Conservation (phyloP, 2,888 invertebrate species). For the Aproaerema taeniolella region DNA sequence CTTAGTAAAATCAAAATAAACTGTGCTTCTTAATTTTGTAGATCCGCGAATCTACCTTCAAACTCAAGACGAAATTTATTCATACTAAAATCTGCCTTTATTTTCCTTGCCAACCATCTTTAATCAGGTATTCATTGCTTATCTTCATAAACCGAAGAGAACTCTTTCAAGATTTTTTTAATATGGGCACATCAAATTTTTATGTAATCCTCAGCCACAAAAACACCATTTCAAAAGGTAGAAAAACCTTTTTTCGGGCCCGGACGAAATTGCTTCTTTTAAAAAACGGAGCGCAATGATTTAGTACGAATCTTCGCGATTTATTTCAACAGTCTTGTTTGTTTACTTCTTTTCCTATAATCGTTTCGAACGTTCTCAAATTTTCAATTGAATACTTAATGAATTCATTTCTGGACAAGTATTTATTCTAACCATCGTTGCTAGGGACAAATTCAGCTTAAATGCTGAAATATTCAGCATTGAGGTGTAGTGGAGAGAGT, state of each 20-base stretch:
- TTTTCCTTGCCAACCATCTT: conserved; percentile 14
- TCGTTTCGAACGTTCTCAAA: not conserved
- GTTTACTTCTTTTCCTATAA: not conserved
- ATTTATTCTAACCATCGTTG: too few species aligned
- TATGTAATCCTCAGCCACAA: conserved; percentile 7
- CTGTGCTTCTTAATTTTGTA: too few species aligned
- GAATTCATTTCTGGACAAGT: too few species aligned
- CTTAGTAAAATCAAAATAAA: too few species aligned
- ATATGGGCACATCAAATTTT: conserved; percentile 8
- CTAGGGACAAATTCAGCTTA: too few species aligned
- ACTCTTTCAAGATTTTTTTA: conserved; percentile 9
- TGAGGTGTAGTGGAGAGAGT: too few species aligned
- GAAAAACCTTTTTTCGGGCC: conserved; percentile 14
- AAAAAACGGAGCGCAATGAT: conserved; percentile 23
- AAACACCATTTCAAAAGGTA: conserved; percentile 16
- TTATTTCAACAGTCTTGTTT: conserved; percentile 1
- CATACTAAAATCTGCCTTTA: conserved; percentile 26
- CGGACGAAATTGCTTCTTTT: conserved; percentile 18
- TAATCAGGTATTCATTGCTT: conserved; percentile 38
- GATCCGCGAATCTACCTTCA: too few species aligned
- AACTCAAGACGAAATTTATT: conserved; percentile 25
- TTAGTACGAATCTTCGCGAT: conserved; percentile 20
- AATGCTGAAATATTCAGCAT: too few species aligned
- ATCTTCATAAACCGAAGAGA: conserved; percentile 24
- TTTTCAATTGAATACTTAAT: not conserved